Conservation (phyloP, 2,888 invertebrate species). For the Thelaira solivaga region DNA sequence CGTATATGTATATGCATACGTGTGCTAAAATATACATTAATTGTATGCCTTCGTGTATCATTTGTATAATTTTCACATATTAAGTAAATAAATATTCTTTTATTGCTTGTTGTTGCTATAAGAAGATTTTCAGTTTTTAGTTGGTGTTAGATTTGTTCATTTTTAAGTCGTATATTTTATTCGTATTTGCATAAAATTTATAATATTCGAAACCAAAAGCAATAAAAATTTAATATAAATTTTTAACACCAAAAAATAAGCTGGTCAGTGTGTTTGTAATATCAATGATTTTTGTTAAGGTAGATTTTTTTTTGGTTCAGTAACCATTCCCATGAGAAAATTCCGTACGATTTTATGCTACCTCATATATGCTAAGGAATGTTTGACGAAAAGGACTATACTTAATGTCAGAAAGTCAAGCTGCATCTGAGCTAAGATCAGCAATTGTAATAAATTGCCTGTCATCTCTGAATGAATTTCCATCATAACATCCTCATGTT, state of each 20-base stretch:
- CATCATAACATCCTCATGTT: too few species aligned
- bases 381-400: too few species aligned
- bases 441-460: too few species aligned
- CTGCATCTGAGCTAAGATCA: too few species aligned
- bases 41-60: conserved; percentile 24
- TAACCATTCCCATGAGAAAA: too few species aligned
- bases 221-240: conserved; percentile 20
- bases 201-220: neutral
- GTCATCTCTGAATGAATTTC: too few species aligned
- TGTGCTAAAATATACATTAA: neutral
- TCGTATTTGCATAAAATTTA: neutral
- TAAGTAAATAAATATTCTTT: conserved; percentile 59
- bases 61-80: conserved; percentile 66
- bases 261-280: neutral
- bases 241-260: neutral
- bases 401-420: too few species aligned
- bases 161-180: neutral
- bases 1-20: neutral
- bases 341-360: too few species aligned
- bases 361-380: too few species aligned
- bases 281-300: too few species aligned
- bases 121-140: neutral
- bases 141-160: neutral
- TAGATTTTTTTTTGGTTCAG: too few species aligned
- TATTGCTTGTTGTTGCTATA: conserved; percentile 44